A percentile compares a stretch with the other conserved stretches of the same genome.
phyloP scores from a whole-genome alignment of 2,797 vertebrate species.

The Artibeus lituratus region DNA sequence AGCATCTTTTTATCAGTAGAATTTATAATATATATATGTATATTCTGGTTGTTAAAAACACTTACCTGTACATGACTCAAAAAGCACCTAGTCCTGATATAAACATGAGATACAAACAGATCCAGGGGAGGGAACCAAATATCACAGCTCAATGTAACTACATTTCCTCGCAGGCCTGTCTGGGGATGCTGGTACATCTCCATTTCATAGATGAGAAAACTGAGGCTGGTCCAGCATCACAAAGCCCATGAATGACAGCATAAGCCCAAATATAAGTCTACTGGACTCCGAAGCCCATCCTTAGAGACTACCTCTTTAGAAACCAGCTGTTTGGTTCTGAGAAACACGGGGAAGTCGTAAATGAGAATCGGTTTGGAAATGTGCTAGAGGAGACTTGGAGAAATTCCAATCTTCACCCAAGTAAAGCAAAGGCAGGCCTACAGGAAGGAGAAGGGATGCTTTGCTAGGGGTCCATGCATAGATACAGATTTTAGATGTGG shows the following conservation, averaged over 20 bases:
- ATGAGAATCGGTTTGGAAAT: neutral
- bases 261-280: neutral
- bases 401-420: neutral
- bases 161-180: neutral
- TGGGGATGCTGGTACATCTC: neutral
- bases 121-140: neutral
- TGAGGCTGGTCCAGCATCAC: neutral
- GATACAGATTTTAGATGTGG: too few relatives aligned
- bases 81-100: neutral
- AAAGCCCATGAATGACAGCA: neutral
- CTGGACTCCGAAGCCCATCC: neutral
- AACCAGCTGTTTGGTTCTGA: neutral
- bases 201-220: neutral
- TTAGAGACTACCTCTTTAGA: neutral
- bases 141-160: neutral
- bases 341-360: neutral
- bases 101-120: neutral
- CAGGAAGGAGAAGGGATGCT: neutral
- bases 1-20: slow-evolving; percentile 1
- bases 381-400: neutral
- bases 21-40: neutral
- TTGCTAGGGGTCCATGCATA: accelerated
- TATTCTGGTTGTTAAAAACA: neutral
- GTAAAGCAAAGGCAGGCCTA: neutral
- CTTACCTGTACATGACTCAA: neutral